Conservation (phyloP, 64 coral and sea anemone species). For the Stichodactyla helianthus region DNA sequence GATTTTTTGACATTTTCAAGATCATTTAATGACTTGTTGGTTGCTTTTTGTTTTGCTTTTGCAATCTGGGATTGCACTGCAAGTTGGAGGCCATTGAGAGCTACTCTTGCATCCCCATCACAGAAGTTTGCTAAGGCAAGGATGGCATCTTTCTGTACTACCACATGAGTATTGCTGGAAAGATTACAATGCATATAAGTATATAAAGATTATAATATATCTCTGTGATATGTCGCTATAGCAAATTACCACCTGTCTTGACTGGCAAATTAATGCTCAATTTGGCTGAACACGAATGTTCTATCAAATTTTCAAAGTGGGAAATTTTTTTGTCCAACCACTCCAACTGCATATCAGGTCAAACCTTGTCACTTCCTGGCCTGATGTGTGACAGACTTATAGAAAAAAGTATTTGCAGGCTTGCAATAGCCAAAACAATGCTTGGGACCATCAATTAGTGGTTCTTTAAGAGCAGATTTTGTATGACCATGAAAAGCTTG, state of each 20-base stretch:
- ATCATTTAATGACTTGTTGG: neutral
- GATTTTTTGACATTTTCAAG: neutral
- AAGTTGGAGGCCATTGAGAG: slow-evolving; percentile 94
- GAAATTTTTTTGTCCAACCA: no score
- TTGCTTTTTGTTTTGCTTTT: slow-evolving; percentile 5
- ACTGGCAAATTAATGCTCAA: no score
- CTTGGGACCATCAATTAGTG: no score
- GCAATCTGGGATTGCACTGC: slow-evolving; percentile 85
- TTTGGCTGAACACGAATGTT: no score
- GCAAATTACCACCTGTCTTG: neutral
- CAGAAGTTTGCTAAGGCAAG: slow-evolving; percentile 75
- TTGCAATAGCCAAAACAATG: no score
- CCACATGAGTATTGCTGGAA: slow-evolving; percentile 16
- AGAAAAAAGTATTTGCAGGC: no score
- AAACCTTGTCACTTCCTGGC: no score
- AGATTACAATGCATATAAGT: neutral
- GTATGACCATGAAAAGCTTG: no score
- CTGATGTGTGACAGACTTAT: no score
- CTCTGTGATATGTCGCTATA: neutral
- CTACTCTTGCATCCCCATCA: slow-evolving; percentile 94
- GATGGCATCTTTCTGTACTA: slow-evolving; percentile 64
- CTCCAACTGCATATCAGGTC: no score
- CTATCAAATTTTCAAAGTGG: no score
- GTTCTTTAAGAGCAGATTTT: no score
- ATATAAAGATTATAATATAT: neutral